Evolutionary conservation across 1,140 invertebrate genomes (phyloP).

Genomic region (Bombus terrestris): DNA sequence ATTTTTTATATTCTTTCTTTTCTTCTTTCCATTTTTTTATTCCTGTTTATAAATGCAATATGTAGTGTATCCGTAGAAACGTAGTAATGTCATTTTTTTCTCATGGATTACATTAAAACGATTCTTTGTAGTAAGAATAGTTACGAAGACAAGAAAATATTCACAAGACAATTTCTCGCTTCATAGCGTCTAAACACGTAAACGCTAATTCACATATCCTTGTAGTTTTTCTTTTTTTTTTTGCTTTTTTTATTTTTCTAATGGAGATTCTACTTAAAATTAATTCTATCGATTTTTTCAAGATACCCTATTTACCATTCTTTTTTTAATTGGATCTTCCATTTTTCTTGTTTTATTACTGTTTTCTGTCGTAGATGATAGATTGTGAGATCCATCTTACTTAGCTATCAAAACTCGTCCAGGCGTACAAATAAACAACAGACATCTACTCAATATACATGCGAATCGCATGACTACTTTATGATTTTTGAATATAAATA

Average conservation of each 20-base stretch:
- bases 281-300: conserved; percentile 44
- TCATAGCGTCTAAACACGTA: not conserved
- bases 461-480: conserved; percentile 59
- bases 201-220: not conserved
- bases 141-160: conserved; percentile 45
- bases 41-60: conserved; percentile 66
- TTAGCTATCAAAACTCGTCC: conserved; percentile 54
- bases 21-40: not conserved
- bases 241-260: conserved; percentile 6
- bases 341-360: conserved; percentile 19
- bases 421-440: conserved; percentile 64
- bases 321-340: conserved; percentile 26
- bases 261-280: conserved; percentile 51
- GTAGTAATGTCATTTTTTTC: not conserved
- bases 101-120: conserved; percentile 2
- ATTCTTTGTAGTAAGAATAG: conserved; percentile 24
- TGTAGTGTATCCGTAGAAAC: conserved; percentile 59
- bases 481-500: conserved; percentile 75
- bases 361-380: conserved; percentile 47
- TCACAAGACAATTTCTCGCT: conserved; percentile 32
- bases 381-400: conserved; percentile 43
- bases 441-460: conserved; percentile 70
- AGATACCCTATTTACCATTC: conserved; percentile 37
- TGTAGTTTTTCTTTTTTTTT: not conserved
- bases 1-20: not conserved